phyloP scores from a whole-genome alignment of 1,140 invertebrate species.

The Ericerus pela region DNA sequence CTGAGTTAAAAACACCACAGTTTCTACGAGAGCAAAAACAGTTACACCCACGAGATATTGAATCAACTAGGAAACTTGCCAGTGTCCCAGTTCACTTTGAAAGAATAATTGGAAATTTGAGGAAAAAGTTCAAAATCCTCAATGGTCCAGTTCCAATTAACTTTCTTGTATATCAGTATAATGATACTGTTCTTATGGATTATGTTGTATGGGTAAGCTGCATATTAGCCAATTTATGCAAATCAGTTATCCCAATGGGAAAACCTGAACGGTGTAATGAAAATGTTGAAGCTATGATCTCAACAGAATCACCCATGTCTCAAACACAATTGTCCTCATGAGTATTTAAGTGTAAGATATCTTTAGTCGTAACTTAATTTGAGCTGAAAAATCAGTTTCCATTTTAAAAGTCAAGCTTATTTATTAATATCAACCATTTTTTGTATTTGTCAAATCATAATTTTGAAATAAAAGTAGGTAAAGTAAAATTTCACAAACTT shows the following conservation, averaged over 20 bases:
- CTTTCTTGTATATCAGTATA: neutral
- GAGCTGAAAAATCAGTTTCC: neutral
- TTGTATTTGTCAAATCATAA: no score
- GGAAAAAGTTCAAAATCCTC: conserved; percentile 7
- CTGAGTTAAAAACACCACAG: neutral
- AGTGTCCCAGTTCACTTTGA: conserved; percentile 22
- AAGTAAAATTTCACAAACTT: no score
- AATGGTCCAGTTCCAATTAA: conserved; percentile 1
- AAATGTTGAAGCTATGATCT: neutral
- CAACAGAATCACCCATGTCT: neutral
- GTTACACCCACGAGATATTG: conserved; percentile 15
- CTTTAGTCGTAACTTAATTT: neutral
- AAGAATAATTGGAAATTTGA: conserved; percentile 19
- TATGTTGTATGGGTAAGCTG: neutral
- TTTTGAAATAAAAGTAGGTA: no score
- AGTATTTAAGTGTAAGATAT: no score
- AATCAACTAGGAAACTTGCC: conserved; percentile 18
- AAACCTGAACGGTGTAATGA: neutral
- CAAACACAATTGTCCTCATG: no score
- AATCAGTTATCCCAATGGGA: neutral
- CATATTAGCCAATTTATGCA: conserved; percentile 2
- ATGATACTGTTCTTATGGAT: conserved; percentile 1
- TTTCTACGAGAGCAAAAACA: conserved; percentile 10
- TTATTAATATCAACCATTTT: no score
- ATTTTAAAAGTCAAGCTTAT: no score